Conservation (phyloP, 1,140 invertebrate genomes). For the Asobara japonica region DNA sequence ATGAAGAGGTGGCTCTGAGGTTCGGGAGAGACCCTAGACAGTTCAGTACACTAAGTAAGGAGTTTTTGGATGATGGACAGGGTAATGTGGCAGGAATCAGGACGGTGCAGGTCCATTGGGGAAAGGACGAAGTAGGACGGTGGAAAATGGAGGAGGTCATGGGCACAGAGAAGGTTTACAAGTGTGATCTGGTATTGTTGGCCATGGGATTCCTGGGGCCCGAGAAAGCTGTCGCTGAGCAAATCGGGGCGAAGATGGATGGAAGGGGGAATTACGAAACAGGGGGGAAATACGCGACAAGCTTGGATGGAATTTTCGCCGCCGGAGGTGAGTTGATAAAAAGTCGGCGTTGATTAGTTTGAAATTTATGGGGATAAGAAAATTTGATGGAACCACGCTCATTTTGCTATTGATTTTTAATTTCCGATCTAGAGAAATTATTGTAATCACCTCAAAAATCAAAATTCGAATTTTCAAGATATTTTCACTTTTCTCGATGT, state of each 20-base stretch:
- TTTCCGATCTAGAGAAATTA: too few relatives aligned
- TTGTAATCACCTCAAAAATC: too few relatives aligned
- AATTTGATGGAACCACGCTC: too few relatives aligned
- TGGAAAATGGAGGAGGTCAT: slow-evolving; percentile 95
- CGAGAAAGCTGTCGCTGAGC: slow-evolving; percentile 87
- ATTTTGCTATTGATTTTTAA: too few relatives aligned
- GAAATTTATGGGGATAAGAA: too few relatives aligned
- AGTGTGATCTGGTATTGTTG: slow-evolving; percentile 92
- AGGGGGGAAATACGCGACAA: slow-evolving; percentile 82
- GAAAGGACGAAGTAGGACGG: slow-evolving; percentile 87
- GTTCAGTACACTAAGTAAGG: slow-evolving; percentile 93
- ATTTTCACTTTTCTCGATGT: too few relatives aligned
- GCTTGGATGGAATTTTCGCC: slow-evolving; percentile 88
- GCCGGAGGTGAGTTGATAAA: slow-evolving; percentile 91
- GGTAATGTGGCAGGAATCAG: slow-evolving; percentile 90
- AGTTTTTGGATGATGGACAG: slow-evolving; percentile 92
- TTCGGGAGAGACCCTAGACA: slow-evolving; percentile 93
- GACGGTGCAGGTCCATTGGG: slow-evolving; percentile 93
- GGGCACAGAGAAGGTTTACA: slow-evolving; percentile 80
- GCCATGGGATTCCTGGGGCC: slow-evolving; percentile 99
- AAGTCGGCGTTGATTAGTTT: too few relatives aligned
- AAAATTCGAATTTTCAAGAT: too few relatives aligned
- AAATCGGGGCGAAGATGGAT: slow-evolving; percentile 88
- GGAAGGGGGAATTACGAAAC: slow-evolving; percentile 94
- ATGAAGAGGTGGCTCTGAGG: slow-evolving; percentile 91